Conservation (phyloP, 1,140 invertebrate genomes). For the Drosophila melanogaster region Release_6_plus_ISO1_MT NT_037436.4:2786501-2787000, state of each 20-base stretch:
- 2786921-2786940: slow-evolving; percentile 69
- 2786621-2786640: slow-evolving; percentile 81
- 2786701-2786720: slow-evolving; percentile 48
- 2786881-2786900: slow-evolving; percentile 45
- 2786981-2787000: slow-evolving; percentile 58
- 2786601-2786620: slow-evolving; percentile 63
- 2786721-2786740: slow-evolving; percentile 60
- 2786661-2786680: slow-evolving; percentile 82
- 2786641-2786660: slow-evolving; percentile 82
- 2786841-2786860: slow-evolving; percentile 81
- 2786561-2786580: slow-evolving; percentile 80
- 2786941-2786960: slow-evolving; percentile 74
- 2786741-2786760: slow-evolving; percentile 41
- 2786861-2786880: slow-evolving; percentile 79
- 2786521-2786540: slow-evolving; percentile 81
- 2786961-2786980: slow-evolving; percentile 69
- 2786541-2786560: slow-evolving; percentile 82
- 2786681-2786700: slow-evolving; percentile 79
- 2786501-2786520: slow-evolving; percentile 78
- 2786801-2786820: slow-evolving; percentile 57
- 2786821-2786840: slow-evolving; percentile 64
- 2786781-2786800: slow-evolving; percentile 20
- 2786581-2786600: slow-evolving; percentile 70
- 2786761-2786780: slow-evolving; percentile 72
- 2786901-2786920: slow-evolving; percentile 58